Percentiles rank a stretch among this genome's conserved stretches.
Evolutionary conservation across 2,113 vertebrate genomes (phyloP).

Genomic region (Dipodomys ordii): DNA sequence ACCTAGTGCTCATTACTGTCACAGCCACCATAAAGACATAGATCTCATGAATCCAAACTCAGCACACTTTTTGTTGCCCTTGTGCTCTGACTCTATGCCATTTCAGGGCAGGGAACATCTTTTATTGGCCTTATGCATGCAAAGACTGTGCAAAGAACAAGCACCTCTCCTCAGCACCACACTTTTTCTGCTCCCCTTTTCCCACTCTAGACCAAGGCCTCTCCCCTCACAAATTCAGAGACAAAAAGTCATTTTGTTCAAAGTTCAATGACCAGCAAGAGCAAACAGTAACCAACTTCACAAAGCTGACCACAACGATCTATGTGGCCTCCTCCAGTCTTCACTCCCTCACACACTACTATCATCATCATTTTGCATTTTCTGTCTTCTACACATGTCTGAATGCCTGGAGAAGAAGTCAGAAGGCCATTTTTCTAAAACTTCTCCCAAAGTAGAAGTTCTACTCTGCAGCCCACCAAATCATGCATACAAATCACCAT

Average conservation of each 20-base stretch:
- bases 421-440: neutral
- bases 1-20: slow-evolving; percentile 10
- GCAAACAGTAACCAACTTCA: slow-evolving; percentile 52
- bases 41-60: neutral
- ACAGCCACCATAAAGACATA: slow-evolving; percentile 7
- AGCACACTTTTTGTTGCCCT: neutral
- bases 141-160: neutral
- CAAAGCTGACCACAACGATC: slow-evolving; percentile 5
- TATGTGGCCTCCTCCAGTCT: neutral
- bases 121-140: neutral
- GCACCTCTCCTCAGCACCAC: neutral
- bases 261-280: slow-evolving; percentile 50
- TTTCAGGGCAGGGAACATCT: neutral
- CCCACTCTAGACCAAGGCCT: neutral
- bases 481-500: slow-evolving; percentile 16
- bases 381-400: neutral
- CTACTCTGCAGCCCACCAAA: slow-evolving; percentile 12
- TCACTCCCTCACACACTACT: neutral
- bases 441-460: slow-evolving; percentile 42
- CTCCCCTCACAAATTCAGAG: slow-evolving; percentile 32
- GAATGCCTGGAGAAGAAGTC: slow-evolving; percentile 1
- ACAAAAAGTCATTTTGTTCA: slow-evolving; percentile 39
- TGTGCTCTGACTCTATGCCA: neutral
- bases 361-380: slow-evolving; percentile 10
- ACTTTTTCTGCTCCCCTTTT: neutral